Base-by-base conservation (phyloP, 2,888 invertebrate species). In the Anoncus sp. region DNA sequence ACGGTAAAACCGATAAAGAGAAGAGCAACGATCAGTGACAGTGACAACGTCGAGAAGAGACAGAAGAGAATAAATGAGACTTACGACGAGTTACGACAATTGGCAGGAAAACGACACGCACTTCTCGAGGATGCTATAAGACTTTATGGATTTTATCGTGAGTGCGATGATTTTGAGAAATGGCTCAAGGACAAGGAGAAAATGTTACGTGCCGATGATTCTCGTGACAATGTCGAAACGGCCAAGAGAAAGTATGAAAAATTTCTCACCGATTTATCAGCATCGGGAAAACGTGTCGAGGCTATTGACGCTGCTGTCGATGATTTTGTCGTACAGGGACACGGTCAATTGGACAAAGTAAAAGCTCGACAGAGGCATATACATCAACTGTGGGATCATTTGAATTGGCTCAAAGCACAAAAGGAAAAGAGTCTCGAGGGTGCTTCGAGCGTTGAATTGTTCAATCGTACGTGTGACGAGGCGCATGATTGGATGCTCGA, bases 161-260 rank as follows among this genome's bases (percentile, higher is more conserved):
- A 99, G 89, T 99, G 99, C 91, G 98, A 99, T 87, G 98, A 98
- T 92, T 98, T 99, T 89, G 98, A 99, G 91, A 95, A 95, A 85
- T 99, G 99, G 99, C 98, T 99, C 91, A 96, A 96, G 86, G 99
- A 99, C 82, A 98, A 98, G 91, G 98, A 98, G 89, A 95, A 96
- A 87, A 94, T 98, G 92, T 92, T 98, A 69, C 92, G 96, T 53
- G 93, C 96, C 3, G 96, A 97, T 62, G 98, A 98, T 79, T 94
- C 95, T 0, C 94, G 95, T 14, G 98, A 98, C 81, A 97, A 96
- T 85, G 98, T 99, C 12, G 98, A 98, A 84, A 97, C 96, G 49
- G 98, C 98, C 31, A 97, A 97, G 91, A 94, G 98, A 88, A 98
- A 98, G 92, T 99, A 98, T 91, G 98, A 99, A 95, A 97, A 98